Evolutionary conservation across 1,140 invertebrate species (phyloP).

Genomic region (Platorchestia sp.): DNA sequence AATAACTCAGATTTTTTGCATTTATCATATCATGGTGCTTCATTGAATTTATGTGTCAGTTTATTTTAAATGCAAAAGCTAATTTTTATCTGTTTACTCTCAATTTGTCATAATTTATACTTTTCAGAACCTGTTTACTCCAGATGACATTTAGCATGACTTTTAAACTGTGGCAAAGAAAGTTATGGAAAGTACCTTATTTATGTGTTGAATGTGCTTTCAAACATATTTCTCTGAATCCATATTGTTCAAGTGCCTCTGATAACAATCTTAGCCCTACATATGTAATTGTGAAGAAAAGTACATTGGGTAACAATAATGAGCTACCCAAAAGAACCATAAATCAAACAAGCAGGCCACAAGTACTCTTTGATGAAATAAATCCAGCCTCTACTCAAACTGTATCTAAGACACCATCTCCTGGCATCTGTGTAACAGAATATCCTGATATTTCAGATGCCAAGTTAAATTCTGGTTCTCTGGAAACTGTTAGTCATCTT

Average conservation of each 20-base stretch:
- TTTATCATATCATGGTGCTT: too few species aligned
- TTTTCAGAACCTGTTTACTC: too few species aligned
- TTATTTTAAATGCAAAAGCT: too few species aligned
- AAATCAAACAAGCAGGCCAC: neutral
- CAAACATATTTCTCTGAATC: neutral
- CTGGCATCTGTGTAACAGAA: neutral
- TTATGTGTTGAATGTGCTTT: neutral
- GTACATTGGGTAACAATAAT: neutral
- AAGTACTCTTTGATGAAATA: neutral
- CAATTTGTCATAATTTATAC: too few species aligned
- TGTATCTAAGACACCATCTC: neutral
- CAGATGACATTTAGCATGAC: neutral
- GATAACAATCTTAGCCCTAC: neutral
- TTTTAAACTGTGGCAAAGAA: neutral
- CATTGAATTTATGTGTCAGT: too few species aligned
- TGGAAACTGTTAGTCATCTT: neutral
- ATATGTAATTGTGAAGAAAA: neutral
- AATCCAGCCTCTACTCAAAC: neutral
- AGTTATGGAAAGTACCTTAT: neutral
- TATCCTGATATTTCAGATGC: neutral
- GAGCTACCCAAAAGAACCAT: neutral
- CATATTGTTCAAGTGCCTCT: neutral
- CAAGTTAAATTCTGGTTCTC: neutral
- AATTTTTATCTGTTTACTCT: too few species aligned
- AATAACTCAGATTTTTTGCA: too few species aligned